phyloP scores from a whole-genome alignment of 2,113 vertebrate species.

The Calidris pugnax region DNA sequence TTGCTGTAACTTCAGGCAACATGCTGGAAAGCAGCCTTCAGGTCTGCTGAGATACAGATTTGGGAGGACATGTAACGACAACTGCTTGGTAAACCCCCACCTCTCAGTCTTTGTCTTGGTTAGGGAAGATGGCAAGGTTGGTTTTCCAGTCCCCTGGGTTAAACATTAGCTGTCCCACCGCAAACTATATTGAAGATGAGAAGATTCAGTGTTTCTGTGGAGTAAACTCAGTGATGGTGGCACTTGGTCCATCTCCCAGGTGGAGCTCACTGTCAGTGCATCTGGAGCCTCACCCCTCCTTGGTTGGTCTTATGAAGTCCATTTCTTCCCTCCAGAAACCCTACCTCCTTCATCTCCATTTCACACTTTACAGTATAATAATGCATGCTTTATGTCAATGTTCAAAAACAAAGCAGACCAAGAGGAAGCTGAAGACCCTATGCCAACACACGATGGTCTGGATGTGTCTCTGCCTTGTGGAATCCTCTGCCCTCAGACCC shows the following conservation, averaged over 20 bases:
- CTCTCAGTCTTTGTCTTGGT: neutral
- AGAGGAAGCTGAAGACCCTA: neutral
- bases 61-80: neutral
- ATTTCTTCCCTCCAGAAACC: neutral
- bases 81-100: neutral
- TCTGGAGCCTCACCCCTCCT: neutral
- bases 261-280: neutral
- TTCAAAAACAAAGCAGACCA: neutral
- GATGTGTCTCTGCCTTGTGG: neutral
- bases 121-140: neutral
- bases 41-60: neutral
- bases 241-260: neutral
- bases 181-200: neutral
- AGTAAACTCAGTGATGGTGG: neutral
- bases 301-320: fast-evolving
- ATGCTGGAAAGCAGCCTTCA: neutral
- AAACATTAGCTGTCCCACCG: neutral
- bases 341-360: neutral
- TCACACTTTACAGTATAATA: neutral
- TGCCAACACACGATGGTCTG: fast-evolving
- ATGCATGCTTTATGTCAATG: neutral
- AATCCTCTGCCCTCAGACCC: neutral
- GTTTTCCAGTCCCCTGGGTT: neutral
- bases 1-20: neutral
- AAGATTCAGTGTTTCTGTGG: neutral